phyloP scores from a whole-genome alignment of 2,888 invertebrate genomes.

The Caenorhabditis angaria region DNA sequence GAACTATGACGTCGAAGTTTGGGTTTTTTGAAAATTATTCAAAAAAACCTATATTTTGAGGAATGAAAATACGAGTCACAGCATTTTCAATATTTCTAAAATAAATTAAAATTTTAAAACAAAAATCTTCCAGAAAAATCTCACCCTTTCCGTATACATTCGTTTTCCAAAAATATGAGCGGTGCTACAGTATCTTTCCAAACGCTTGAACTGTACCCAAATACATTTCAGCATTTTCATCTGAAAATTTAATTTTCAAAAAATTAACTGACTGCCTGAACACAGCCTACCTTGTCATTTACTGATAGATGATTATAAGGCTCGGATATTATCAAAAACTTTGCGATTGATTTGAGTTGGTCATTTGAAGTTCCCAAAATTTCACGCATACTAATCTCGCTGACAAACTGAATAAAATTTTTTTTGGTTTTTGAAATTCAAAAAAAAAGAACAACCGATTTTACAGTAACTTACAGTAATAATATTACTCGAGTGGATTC shows the following conservation, averaged over 20 bases:
- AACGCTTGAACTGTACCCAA: slow-evolving; percentile 45
- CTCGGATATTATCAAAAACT: slow-evolving; percentile 41
- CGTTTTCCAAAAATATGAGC: slow-evolving; percentile 39
- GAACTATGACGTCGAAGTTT: no score
- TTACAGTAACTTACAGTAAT: slow-evolving; percentile 15
- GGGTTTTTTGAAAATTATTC: no score
- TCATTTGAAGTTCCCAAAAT: slow-evolving; percentile 26
- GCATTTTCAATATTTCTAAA: no score
- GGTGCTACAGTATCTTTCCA: slow-evolving; percentile 36
- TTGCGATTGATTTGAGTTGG: slow-evolving; percentile 40
- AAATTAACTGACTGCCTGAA: background rate
- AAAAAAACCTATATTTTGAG: no score
- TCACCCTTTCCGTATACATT: slow-evolving; percentile 23
- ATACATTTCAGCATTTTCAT: slow-evolving; percentile 44
- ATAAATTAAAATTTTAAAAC: background rate
- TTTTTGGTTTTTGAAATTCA: no score
- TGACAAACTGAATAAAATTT: slow-evolving; percentile 23
- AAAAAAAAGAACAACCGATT: no score
- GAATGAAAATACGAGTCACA: no score
- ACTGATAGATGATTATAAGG: slow-evolving; percentile 21
- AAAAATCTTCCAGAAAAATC: background rate
- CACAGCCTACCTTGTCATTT: slow-evolving; percentile 19
- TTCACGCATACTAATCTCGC: slow-evolving; percentile 23
- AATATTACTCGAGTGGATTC: slow-evolving; percentile 23
- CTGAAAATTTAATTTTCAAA: slow-evolving; percentile 22